Percentiles rank a stretch among this genome's conserved stretches.
phyloP scores from a whole-genome alignment of 2,888 invertebrate species.

The Conchocele bisecta region DNA sequence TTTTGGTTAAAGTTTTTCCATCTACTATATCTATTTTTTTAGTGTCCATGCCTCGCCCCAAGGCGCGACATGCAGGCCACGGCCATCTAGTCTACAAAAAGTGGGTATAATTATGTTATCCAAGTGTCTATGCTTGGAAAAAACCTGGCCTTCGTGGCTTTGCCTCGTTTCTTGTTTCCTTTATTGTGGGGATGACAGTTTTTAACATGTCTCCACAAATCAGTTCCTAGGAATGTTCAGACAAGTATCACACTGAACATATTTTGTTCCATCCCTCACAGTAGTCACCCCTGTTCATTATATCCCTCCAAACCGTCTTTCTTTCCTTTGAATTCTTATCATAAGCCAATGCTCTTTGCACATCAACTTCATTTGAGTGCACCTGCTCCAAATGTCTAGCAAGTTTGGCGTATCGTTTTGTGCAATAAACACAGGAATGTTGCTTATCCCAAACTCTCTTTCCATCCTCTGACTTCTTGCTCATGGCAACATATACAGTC shows the following conservation, averaged over 20 bases:
- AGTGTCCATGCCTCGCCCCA: too few species aligned
- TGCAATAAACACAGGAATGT: constrained; percentile 16
- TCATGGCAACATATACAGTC: not conserved
- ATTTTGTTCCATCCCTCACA: too few species aligned
- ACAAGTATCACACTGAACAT: not conserved
- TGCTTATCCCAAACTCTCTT: constrained; percentile 26
- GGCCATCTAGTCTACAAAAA: too few species aligned
- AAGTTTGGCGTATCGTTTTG: constrained; percentile 17
- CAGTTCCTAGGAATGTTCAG: not conserved
- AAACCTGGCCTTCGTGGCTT: too few species aligned
- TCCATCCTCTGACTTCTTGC: constrained; percentile 15
- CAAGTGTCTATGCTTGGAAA: too few species aligned
- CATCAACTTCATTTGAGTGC: constrained; percentile 12
- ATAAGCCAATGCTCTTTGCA: constrained; percentile 17
- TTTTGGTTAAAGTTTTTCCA: too few species aligned
- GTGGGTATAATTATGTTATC: too few species aligned
- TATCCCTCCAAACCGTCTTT: constrained; percentile 6
- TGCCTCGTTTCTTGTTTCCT: too few species aligned
- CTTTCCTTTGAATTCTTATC: constrained; percentile 20
- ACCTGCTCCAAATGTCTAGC: constrained; percentile 19
- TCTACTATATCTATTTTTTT: too few species aligned
- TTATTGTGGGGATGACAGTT: not conserved
- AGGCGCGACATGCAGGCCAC: too few species aligned
- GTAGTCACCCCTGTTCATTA: constrained; percentile 27
- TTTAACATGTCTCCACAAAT: constrained; percentile 5